Percentiles rank a stretch among this genome's conserved stretches.
Evolutionary conservation across 2,888 invertebrate genomes (phyloP).

Genomic region (Uloborus plumipes): DNA sequence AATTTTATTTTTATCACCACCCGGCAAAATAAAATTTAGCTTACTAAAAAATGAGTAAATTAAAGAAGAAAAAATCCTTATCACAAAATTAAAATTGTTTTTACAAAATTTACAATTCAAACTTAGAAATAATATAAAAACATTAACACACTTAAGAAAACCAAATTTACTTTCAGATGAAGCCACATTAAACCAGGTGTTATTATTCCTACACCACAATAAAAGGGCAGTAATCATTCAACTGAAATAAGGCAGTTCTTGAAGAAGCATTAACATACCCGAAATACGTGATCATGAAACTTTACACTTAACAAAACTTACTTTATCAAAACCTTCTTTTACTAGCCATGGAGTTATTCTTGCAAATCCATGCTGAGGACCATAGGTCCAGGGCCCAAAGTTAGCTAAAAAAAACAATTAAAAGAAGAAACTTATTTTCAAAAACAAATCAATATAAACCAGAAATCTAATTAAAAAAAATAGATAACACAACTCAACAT

Average conservation of each 20-base stretch:
- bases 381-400: conserved; percentile 94
- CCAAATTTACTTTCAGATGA: too few relatives aligned
- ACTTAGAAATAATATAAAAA: too few relatives aligned
- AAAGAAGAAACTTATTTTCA: not conserved
- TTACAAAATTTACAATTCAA: too few relatives aligned
- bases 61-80: too few relatives aligned
- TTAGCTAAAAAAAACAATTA: conserved; percentile 78
- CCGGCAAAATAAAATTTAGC: too few relatives aligned
- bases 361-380: conserved; percentile 97
- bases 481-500: not conserved
- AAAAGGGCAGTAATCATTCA: not conserved
- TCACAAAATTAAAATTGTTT: too few relatives aligned
- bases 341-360: conserved; percentile 92
- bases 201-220: not conserved
- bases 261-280: not conserved
- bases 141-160: too few relatives aligned
- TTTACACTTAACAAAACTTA: not conserved
- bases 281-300: not conserved
- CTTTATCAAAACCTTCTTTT: conserved; percentile 72
- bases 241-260: not conserved
- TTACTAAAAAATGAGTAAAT: too few relatives aligned
- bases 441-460: not conserved
- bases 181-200: too few relatives aligned
- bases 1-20: too few relatives aligned
- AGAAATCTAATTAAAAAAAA: not conserved